These are phyloP conservation scores for Drosophila austrosaltans DNA, from an alignment of 2,888 invertebrate genomes.

Conservation along the genomic window DNA sequence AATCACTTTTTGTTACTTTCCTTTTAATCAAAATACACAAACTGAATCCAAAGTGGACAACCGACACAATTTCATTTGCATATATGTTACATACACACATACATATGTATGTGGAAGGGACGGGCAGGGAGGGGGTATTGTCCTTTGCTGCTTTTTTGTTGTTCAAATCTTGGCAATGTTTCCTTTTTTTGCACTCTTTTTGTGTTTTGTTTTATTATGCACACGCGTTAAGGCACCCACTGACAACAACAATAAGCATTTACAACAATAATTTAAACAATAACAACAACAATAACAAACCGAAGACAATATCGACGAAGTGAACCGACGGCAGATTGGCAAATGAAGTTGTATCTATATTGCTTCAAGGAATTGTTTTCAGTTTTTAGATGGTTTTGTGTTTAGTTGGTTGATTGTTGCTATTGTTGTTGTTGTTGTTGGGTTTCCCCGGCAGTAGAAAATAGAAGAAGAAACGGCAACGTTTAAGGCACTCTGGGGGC, in stretches of 20 bases:
- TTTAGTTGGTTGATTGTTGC: no score
- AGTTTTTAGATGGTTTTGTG: no score
- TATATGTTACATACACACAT: constrained; percentile 22
- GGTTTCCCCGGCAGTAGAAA: no score
- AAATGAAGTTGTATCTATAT: constrained; percentile 17
- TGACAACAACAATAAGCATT: constrained; percentile 24
- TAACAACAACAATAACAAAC: constrained; percentile 28
- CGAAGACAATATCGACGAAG: constrained; percentile 8
- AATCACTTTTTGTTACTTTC: constrained; percentile 56
- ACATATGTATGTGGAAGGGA: not conserved
- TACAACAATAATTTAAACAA: constrained; percentile 20
- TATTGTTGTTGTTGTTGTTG: no score
- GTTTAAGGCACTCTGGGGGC: constrained; percentile 10
- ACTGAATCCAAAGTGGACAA: constrained; percentile 37
- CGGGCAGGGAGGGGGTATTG: not conserved
- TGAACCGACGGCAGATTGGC: constrained; percentile 30
- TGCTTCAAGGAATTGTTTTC: not conserved
- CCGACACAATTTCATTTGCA: constrained; percentile 70
- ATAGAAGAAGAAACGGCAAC: no score
- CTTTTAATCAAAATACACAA: constrained; percentile 51
- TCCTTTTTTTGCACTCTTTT: constrained; percentile 12
- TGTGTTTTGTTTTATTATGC: constrained; percentile 27
- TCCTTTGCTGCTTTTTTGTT: constrained; percentile 28
- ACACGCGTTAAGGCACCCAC: constrained; percentile 54
- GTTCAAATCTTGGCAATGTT: constrained; percentile 43